Conservation (phyloP, 2,888 invertebrate genomes). For the Furcula furcula region DNA sequence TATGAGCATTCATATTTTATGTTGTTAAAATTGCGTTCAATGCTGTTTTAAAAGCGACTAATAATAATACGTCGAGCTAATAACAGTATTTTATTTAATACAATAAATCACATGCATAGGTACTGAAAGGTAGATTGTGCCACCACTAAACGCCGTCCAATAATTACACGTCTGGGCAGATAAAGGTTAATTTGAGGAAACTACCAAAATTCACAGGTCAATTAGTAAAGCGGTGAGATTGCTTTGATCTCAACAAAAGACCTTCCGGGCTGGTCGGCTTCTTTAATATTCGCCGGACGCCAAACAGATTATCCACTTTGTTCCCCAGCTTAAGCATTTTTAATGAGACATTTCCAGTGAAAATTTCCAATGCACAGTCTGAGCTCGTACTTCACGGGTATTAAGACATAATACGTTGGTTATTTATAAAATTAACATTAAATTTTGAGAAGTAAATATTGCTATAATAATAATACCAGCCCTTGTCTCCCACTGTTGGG, state of each 20-base stretch:
- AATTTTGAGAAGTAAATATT: too few relatives aligned
- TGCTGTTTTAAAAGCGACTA: too few relatives aligned
- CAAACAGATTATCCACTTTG: conserved; percentile 74
- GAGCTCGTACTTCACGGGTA: conserved; percentile 33
- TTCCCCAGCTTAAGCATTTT: conserved; percentile 67
- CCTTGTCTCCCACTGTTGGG: too few relatives aligned
- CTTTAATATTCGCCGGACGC: conserved; percentile 68
- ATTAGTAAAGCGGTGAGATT: conserved; percentile 59
- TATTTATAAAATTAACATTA: conserved; percentile 13
- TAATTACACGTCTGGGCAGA: conserved; percentile 13
- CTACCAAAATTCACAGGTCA: conserved; percentile 66
- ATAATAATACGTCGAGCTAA: too few relatives aligned
- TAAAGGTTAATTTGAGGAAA: conserved; percentile 22
- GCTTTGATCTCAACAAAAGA: conserved; percentile 70
- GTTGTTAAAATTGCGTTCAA: too few relatives aligned
- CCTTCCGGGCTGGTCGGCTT: conserved; percentile 56
- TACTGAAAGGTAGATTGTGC: too few relatives aligned
- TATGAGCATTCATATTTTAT: too few relatives aligned
- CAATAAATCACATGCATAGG: too few relatives aligned
- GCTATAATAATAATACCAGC: too few relatives aligned
- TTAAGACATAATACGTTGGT: conserved; percentile 30
- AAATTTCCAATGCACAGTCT: conserved; percentile 51
- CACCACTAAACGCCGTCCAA: conserved; percentile 6
- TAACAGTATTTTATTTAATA: too few relatives aligned
- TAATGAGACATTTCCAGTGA: conserved; percentile 62